Conservation (phyloP, 2,113 vertebrate species). For the Forbesichthys agassizii region DNA sequence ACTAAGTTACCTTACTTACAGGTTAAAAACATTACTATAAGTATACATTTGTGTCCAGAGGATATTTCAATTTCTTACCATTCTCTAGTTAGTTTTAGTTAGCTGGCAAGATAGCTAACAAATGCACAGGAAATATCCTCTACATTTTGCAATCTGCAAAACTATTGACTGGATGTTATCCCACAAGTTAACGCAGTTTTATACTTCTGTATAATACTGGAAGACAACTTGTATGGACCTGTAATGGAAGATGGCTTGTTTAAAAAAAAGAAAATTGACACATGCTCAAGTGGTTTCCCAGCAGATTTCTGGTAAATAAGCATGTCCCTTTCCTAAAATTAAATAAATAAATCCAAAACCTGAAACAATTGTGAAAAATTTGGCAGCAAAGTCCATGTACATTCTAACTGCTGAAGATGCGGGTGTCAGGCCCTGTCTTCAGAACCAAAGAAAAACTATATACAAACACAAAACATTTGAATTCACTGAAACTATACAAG, state of each 20-base stretch:
- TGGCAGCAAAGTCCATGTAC: constrained; percentile 61
- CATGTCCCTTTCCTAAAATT: constrained; percentile 4
- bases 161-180: constrained; percentile 17
- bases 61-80: constrained; percentile 27
- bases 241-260: not conserved
- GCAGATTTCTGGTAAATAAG: constrained; percentile 12
- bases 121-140: constrained; percentile 19
- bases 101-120: constrained; percentile 17
- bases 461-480: constrained; percentile 45
- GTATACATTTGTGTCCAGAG: constrained; percentile 6
- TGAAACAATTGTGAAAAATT: constrained; percentile 50
- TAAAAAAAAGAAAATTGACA: not conserved
- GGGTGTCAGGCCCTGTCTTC: constrained; percentile 50
- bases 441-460: constrained; percentile 29
- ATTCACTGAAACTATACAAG: constrained; percentile 16
- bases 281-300: not conserved
- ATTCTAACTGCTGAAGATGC: constrained; percentile 34
- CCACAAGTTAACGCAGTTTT: constrained; percentile 14
- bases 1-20: not conserved
- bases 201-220: constrained; percentile 68
- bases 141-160: constrained; percentile 8
- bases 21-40: not conserved
- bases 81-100: constrained; percentile 14
- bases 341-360: constrained; percentile 10
- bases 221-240: constrained; percentile 77